Conservation (phyloP, 2,113 vertebrate genomes). For the Pluvianellus socialis region DNA sequence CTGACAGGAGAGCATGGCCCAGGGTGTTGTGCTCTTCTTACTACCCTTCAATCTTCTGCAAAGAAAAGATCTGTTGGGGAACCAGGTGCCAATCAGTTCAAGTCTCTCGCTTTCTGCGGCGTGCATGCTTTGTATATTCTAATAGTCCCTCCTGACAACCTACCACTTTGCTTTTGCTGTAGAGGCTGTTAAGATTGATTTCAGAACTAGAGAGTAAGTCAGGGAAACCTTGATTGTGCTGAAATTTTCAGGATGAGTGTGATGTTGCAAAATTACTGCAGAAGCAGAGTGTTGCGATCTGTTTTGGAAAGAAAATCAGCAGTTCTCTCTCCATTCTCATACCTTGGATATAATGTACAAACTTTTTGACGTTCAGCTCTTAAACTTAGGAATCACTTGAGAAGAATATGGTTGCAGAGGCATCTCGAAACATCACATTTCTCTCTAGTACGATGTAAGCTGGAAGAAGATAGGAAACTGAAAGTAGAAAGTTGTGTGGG, state of each 20-base stretch:
- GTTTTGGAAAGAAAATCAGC: background rate
- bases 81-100: background rate
- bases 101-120: background rate
- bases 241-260: background rate
- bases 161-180: conserved; percentile 12
- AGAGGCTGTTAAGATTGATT: conserved; percentile 1
- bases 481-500: background rate
- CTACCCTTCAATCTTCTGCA: background rate
- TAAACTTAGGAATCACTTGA: background rate
- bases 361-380: background rate
- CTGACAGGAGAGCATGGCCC: background rate
- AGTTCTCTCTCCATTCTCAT: background rate
- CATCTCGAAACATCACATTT: background rate
- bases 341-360: background rate
- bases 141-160: conserved; percentile 6
- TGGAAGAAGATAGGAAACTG: background rate
- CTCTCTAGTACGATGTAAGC: background rate
- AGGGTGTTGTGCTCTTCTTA: background rate
- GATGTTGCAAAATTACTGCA: background rate
- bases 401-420: background rate
- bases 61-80: background rate
- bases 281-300: background rate
- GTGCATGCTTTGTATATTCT: background rate
- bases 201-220: background rate
- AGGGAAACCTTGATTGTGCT: background rate